Conservation (phyloP, 2,888 invertebrate genomes). For the Acanthosoma haemorrhoidale region DNA sequence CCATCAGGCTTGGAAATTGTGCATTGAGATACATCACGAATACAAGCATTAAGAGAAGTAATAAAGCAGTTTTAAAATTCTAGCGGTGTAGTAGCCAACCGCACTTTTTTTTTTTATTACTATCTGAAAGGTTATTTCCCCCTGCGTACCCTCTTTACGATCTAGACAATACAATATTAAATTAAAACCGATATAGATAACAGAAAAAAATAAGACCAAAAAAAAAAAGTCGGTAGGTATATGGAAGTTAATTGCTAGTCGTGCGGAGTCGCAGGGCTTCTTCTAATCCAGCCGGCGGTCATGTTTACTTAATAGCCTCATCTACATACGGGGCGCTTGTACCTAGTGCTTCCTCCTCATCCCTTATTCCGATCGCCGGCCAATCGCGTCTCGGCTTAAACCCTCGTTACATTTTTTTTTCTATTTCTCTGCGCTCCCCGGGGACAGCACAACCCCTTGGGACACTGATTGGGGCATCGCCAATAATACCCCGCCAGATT, state of each 20-base stretch:
- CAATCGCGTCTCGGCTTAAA: constrained; percentile 18
- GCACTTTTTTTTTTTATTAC: no score
- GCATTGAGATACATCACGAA: no score
- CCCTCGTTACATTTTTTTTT: not conserved
- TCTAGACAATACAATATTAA: not conserved
- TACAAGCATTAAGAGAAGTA: no score
- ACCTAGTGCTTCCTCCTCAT: constrained; percentile 1
- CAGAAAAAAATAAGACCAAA: not conserved
- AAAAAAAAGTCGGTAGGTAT: not conserved
- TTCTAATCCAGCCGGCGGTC: not conserved
- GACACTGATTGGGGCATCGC: not conserved
- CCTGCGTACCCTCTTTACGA: not conserved
- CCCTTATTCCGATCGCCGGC: constrained; percentile 11
- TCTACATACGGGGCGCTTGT: constrained; percentile 11
- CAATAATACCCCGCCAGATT: not conserved
- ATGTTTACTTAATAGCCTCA: constrained; percentile 22
- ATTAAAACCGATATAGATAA: not conserved
- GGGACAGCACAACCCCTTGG: not conserved
- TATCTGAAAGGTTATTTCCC: not conserved
- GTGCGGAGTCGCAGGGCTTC: not conserved
- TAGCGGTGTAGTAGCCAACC: no score
- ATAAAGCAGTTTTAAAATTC: no score
- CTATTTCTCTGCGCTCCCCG: not conserved
- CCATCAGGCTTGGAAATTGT: no score
- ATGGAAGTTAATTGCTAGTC: constrained; percentile 20